phyloP scores from a whole-genome alignment of 2,888 invertebrate species.

The Aphelenchoides bicaudatus region DNA sequence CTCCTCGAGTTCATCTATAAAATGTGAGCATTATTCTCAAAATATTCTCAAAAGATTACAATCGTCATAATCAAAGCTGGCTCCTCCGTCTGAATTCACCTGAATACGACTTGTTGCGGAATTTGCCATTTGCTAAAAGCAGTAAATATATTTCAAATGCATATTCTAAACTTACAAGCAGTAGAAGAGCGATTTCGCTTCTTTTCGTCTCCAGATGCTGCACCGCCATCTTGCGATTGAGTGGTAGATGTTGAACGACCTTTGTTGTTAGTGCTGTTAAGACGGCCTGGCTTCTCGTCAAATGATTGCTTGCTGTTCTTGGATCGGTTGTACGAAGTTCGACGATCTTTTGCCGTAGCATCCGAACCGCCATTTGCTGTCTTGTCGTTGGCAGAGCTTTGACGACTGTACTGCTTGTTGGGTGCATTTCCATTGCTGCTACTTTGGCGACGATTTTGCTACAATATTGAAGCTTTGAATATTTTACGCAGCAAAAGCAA shows the following conservation, averaged over 20 bases:
- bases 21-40: neutral
- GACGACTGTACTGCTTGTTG: conserved; percentile 7
- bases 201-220: conserved; percentile 24
- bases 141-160: neutral
- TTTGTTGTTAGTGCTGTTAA: conserved; percentile 11
- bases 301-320: conserved; percentile 4
- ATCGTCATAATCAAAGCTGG: conserved; percentile 50
- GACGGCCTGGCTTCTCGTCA: conserved; percentile 1
- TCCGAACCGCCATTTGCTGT: conserved; percentile 9
- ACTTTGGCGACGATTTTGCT: neutral
- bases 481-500: too few relatives aligned
- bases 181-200: conserved; percentile 23
- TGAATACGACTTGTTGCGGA: conserved; percentile 17
- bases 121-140: conserved; percentile 26
- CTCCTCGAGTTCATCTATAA: conserved; percentile 56
- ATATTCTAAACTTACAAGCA: conserved; percentile 21
- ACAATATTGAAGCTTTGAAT: too few relatives aligned
- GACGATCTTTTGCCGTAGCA: conserved; percentile 6
- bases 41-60: conserved; percentile 33
- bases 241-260: conserved; percentile 21
- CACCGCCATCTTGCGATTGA: conserved; percentile 18
- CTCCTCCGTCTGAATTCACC: conserved; percentile 45
- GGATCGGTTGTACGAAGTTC: conserved; percentile 12
- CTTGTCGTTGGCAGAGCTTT: conserved; percentile 10
- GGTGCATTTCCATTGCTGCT: neutral